Evolutionary conservation across 2,113 vertebrate genomes (phyloP).

Genomic region (Opisthocomus hoazin): DNA sequence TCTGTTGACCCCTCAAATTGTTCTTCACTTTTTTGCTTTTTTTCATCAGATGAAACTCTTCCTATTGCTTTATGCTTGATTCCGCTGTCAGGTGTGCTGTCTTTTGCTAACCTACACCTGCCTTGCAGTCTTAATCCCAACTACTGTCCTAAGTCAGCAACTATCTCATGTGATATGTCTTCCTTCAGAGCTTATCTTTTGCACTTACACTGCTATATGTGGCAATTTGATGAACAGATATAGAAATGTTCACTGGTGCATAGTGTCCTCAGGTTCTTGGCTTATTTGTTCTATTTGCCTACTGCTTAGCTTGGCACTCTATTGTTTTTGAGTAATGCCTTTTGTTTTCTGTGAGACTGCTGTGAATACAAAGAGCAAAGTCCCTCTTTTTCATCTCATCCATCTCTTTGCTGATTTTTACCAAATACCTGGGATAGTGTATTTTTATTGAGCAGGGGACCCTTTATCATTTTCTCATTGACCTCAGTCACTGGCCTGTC

Average conservation of each 20-base stretch:
- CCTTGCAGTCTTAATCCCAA: not conserved
- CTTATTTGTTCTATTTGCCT: conserved; percentile 27
- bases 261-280: conserved; percentile 30
- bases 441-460: not conserved
- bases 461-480: not conserved
- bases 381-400: not conserved
- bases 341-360: not conserved
- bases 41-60: not conserved
- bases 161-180: not conserved
- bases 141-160: not conserved
- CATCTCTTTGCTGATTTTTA: not conserved
- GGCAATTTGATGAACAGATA: conserved; percentile 20
- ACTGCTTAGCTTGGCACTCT: conserved; percentile 3
- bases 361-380: not conserved
- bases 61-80: not conserved
- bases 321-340: not conserved
- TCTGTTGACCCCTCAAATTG: not conserved
- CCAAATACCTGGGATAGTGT: not conserved
- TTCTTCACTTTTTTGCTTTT: not conserved
- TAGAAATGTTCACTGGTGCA: conserved; percentile 12
- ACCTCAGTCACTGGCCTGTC: not conserved
- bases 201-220: not conserved
- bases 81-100: not conserved
- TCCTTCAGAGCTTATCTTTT: conserved; percentile 32
- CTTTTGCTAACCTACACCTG: not conserved